A percentile compares a stretch with the other conserved stretches of the same genome.
Conservation (phyloP, 2,113 vertebrate genomes). For the Talpa occidentalis region DNA sequence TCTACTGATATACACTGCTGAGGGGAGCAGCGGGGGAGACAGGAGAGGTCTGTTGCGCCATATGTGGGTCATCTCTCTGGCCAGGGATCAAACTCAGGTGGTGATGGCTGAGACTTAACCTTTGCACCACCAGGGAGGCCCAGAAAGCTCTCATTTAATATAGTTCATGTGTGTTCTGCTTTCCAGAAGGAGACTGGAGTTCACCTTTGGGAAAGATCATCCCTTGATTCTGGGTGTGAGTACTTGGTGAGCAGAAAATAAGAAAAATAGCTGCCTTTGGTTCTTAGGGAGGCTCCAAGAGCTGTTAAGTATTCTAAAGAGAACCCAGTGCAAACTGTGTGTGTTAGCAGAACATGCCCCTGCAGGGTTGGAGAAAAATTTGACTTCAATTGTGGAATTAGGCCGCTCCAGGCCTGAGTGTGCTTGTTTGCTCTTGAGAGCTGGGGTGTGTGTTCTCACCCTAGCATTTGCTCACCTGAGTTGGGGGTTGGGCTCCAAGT, state of each 20-base stretch:
- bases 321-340: background rate
- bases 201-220: background rate
- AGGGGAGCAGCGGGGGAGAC: too few relatives aligned
- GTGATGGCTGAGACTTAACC: too few relatives aligned
- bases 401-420: background rate
- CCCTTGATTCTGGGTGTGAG: background rate
- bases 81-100: too few relatives aligned
- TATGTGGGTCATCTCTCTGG: too few relatives aligned
- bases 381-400: background rate
- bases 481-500: background rate
- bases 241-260: background rate
- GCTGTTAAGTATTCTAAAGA: background rate
- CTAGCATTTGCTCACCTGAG: background rate
- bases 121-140: too few relatives aligned
- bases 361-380: background rate
- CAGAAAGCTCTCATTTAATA: background rate
- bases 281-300: background rate
- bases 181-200: background rate
- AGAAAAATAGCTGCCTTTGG: background rate
- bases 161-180: background rate
- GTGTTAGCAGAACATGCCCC: background rate
- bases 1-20: too few relatives aligned
- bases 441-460: background rate
- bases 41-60: too few relatives aligned
- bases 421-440: background rate